A percentile compares a stretch with the other conserved stretches of the same genome.
Evolutionary conservation across 2,888 invertebrate genomes (phyloP).

Genomic region (Calameuta idolon): DNA sequence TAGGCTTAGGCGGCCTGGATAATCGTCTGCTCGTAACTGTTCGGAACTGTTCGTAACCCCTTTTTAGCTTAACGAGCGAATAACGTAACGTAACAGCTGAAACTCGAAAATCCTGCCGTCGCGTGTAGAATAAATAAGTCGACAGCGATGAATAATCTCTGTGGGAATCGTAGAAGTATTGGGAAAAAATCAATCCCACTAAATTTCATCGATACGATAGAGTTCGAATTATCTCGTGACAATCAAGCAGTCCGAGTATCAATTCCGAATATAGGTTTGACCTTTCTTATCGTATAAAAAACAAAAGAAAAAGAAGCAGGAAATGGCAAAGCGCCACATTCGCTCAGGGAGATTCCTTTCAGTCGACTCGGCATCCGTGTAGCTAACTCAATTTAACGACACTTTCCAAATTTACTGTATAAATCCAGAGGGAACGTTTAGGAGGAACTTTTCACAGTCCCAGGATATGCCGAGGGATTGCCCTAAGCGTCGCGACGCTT

Average conservation of each 20-base stretch:
- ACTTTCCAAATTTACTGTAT: slow-evolving; percentile 25
- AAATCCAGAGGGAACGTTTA: background rate
- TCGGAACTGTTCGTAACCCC: background rate
- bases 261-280: background rate
- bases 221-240: background rate
- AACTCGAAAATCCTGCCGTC: background rate
- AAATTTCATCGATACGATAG: background rate
- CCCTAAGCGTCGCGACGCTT: background rate
- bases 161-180: background rate
- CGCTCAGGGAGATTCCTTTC: background rate
- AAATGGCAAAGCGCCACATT: background rate
- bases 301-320: background rate
- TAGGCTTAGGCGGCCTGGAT: slow-evolving; percentile 1
- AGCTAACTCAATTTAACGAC: slow-evolving; percentile 38
- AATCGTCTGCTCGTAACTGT: slow-evolving; percentile 4
- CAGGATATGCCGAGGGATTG: background rate
- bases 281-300: background rate
- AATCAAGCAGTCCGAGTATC: background rate
- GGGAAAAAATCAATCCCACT: background rate
- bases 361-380: background rate
- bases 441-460: background rate
- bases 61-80: slow-evolving; percentile 1
- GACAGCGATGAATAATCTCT: background rate
- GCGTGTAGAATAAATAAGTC: background rate
- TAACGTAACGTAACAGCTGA: background rate